phyloP scores from a whole-genome alignment of 2,888 invertebrate species.

The Torymus texanus region DNA sequence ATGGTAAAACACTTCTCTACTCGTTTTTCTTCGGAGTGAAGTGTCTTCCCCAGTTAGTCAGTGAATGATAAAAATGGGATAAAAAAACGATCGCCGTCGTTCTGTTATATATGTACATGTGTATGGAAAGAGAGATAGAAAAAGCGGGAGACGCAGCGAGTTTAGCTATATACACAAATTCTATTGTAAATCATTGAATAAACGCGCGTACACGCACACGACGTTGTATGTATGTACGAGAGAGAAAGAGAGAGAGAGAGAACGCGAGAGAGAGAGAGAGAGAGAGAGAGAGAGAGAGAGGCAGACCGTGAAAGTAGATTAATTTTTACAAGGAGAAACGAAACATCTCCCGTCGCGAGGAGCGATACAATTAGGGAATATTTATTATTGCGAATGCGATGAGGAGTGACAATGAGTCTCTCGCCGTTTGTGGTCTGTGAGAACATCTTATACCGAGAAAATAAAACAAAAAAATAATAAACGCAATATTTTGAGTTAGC shows the following conservation, averaged over 20 bases:
- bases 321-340: conserved; percentile 44
- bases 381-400: conserved; percentile 43
- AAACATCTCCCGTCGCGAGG: background rate
- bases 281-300: too few species aligned
- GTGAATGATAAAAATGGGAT: conserved; percentile 6
- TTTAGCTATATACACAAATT: conserved; percentile 43
- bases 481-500: conserved; percentile 56
- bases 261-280: too few species aligned
- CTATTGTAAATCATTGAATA: conserved; percentile 54
- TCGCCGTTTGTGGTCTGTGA: conserved; percentile 23
- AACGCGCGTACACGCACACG: conserved; percentile 26
- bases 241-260: too few species aligned
- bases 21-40: conserved; percentile 48
- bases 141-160: background rate
- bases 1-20: conserved; percentile 35
- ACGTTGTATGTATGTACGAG: conserved; percentile 11
- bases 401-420: background rate
- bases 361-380: conserved; percentile 41
- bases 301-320: conserved; percentile 31
- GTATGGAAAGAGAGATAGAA: background rate
- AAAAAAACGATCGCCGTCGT: conserved; percentile 42
- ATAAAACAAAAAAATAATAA: conserved; percentile 40
- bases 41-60: conserved; percentile 43
- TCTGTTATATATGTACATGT: conserved; percentile 53
- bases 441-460: conserved; percentile 15